A percentile compares a stretch with the other conserved stretches of the same genome.
phyloP scores from a whole-genome alignment of 2,888 invertebrate species.

The Callimorpha dominula region DNA sequence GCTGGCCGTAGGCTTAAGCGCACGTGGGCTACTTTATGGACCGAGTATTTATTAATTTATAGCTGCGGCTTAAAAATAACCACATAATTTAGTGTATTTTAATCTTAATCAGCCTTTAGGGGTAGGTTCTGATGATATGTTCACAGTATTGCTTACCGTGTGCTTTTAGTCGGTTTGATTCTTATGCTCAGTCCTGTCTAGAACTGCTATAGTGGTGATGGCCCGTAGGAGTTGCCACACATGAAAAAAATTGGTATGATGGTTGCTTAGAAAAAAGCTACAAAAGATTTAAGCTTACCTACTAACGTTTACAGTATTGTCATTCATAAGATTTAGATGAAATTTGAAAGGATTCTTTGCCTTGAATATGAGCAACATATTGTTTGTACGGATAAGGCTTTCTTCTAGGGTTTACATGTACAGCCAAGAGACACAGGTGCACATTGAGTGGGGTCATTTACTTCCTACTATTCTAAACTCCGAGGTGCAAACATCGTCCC shows the following conservation, averaged over 20 bases:
- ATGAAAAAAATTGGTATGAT: conserved; percentile 10
- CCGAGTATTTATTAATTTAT: conserved; percentile 55
- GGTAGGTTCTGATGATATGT: conserved; percentile 25
- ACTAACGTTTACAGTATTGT: neutral
- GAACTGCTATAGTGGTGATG: too few species aligned
- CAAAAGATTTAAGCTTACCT: neutral
- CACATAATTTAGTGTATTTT: conserved; percentile 59
- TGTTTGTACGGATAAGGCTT: too few species aligned
- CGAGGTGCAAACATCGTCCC: too few species aligned
- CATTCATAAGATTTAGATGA: neutral
- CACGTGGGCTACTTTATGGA: conserved; percentile 59
- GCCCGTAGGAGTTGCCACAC: too few species aligned
- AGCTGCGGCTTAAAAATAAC: conserved; percentile 49
- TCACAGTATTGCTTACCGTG: too few species aligned
- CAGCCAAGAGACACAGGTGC: too few species aligned
- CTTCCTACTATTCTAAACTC: too few species aligned
- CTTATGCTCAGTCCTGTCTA: too few species aligned
- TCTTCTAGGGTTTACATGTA: too few species aligned
- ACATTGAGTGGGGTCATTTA: too few species aligned
- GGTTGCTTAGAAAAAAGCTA: neutral
- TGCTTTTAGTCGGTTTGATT: too few species aligned
- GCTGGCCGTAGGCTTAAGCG: conserved; percentile 46
- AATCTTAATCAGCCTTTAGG: conserved; percentile 52
- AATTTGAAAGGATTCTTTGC: neutral
- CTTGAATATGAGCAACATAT: neutral